Conservation (phyloP, 35 echinoderm and acorn worm genomes). For the Hemicentrotus pulcherrimus region DNA sequence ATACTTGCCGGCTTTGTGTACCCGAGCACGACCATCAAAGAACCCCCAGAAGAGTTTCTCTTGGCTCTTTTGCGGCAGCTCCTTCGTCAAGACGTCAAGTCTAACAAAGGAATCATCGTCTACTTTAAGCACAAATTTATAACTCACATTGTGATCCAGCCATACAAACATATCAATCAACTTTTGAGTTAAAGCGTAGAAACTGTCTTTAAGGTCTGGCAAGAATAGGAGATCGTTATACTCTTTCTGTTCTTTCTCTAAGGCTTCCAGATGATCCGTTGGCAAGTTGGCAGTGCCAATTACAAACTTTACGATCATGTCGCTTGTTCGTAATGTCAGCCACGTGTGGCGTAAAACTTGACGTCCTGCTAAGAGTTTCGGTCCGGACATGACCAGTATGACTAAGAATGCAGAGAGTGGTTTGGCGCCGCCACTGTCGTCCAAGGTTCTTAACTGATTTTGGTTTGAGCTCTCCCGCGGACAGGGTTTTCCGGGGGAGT, state of each 20-base stretch:
- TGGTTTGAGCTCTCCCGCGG: background rate
- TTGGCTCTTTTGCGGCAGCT: conserved; percentile 55
- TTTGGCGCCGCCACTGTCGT: conserved; percentile 23
- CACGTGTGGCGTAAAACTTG: conserved; percentile 71
- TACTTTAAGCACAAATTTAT: conserved; percentile 72
- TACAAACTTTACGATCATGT: conserved; percentile 66
- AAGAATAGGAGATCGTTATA: conserved; percentile 65
- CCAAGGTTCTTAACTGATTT: background rate
- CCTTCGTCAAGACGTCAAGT: conserved; percentile 56
- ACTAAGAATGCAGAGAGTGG: conserved; percentile 62
- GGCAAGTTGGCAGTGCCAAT: conserved; percentile 62
- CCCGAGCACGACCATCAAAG: conserved; percentile 81
- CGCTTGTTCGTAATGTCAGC: conserved; percentile 37
- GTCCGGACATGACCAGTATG: conserved; percentile 76
- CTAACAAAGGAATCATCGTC: conserved; percentile 83
- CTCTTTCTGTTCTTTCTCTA: conserved; percentile 57
- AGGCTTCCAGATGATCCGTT: conserved; percentile 23
- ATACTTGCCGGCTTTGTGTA: conserved; percentile 69
- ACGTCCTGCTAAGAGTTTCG: conserved; percentile 57
- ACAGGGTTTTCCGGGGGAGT: background rate
- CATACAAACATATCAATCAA: conserved; percentile 77
- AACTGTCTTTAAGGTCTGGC: conserved; percentile 58
- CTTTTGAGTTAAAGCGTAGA: conserved; percentile 63
- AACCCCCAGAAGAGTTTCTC: conserved; percentile 80
- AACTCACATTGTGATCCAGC: conserved; percentile 75